Evolutionary conservation across 2,888 invertebrate genomes (phyloP).

Genomic region (Tenthredo livida): DNA sequence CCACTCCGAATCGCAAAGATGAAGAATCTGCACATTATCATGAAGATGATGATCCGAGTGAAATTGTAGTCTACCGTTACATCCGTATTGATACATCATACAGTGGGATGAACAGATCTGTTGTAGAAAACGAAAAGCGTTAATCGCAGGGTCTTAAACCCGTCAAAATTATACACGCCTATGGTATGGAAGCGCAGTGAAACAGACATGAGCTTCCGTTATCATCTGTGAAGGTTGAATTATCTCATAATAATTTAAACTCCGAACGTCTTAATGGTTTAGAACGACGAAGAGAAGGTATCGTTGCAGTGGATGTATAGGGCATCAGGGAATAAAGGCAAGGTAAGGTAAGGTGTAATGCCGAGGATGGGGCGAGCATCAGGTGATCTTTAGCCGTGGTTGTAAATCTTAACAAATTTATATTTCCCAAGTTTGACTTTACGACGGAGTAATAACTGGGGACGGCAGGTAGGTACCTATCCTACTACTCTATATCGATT

Average conservation of each 20-base stretch:
- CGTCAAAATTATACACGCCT: neutral
- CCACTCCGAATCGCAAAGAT: neutral
- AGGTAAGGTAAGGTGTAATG: neutral
- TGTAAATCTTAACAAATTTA: slow-evolving; percentile 43
- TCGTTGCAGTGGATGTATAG: neutral
- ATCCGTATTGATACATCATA: neutral
- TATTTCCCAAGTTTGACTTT: slow-evolving; percentile 39
- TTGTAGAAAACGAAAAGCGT: neutral
- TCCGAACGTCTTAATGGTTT: neutral
- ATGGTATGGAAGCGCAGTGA: neutral
- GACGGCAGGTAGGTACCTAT: neutral
- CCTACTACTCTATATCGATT: slow-evolving; percentile 28
- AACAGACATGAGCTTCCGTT: neutral
- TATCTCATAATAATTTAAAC: slow-evolving; percentile 8
- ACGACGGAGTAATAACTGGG: slow-evolving; percentile 43
- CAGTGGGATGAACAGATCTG: neutral
- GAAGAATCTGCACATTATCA: neutral
- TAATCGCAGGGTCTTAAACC: neutral
- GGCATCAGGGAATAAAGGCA: neutral
- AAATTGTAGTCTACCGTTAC: neutral
- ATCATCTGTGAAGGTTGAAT: slow-evolving; percentile 18
- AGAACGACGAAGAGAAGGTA: neutral
- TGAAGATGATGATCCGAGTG: neutral
- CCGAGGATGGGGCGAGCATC: neutral
- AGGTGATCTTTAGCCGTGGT: slow-evolving; percentile 29